Evolutionary conservation across 2,888 invertebrate genomes (phyloP).

Genomic region (Parnassius apollo): DNA sequence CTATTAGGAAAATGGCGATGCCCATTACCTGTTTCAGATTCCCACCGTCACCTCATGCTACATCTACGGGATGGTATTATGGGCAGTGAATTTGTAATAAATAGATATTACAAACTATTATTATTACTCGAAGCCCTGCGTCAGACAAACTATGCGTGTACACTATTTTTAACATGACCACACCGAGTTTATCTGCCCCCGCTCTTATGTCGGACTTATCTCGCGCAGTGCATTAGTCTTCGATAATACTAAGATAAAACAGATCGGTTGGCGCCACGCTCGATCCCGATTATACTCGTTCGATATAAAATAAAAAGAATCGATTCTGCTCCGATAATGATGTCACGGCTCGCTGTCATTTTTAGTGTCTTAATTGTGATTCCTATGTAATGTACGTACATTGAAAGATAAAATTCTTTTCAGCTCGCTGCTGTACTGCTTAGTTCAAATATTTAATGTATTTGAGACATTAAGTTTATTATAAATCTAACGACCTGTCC

Average conservation of each 20-base stretch:
- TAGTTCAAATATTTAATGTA: constrained; percentile 4
- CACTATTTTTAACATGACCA: constrained; percentile 80
- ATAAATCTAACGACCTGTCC: neutral
- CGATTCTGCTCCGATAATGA: constrained; percentile 72
- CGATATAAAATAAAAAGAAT: constrained; percentile 74
- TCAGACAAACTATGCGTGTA: constrained; percentile 73
- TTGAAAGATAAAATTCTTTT: constrained; percentile 26
- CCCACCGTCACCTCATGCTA: too few species aligned
- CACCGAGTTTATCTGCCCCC: constrained; percentile 77
- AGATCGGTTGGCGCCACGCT: constrained; percentile 77
- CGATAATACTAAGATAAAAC: constrained; percentile 77
- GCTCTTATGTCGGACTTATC: constrained; percentile 76
- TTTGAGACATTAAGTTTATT: neutral
- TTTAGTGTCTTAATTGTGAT: constrained; percentile 75
- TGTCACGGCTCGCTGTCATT: constrained; percentile 72
- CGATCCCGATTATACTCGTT: constrained; percentile 70
- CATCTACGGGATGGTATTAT: too few species aligned
- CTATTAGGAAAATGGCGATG: too few species aligned
- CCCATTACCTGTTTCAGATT: too few species aligned
- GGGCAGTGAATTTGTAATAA: neutral
- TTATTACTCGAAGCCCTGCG: constrained; percentile 47
- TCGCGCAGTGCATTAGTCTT: constrained; percentile 76
- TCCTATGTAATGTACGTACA: constrained; percentile 52
- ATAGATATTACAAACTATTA: neutral
- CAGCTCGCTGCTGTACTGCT: constrained; percentile 7